Conservation (phyloP, 2,797 vertebrate genomes). For the Coranthus polyacanthus region DNA sequence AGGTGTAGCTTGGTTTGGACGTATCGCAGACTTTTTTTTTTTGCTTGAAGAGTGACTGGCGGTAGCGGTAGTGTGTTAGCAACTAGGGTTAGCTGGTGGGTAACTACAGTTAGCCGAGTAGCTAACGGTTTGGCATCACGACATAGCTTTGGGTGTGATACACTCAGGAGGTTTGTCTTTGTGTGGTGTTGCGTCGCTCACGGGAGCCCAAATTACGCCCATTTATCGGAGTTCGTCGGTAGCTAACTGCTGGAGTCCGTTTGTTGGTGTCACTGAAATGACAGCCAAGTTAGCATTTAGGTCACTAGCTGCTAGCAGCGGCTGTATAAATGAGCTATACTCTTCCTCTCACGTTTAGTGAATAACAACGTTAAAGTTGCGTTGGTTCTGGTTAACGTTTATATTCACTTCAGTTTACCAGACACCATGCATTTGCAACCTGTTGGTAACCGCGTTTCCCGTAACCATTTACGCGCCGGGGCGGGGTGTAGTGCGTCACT, state of each 20-base stretch:
- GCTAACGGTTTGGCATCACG: constrained; percentile 33
- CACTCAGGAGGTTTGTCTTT: not conserved
- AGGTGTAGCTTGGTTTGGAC: constrained; percentile 5
- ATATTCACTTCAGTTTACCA: not conserved
- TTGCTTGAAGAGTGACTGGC: not conserved
- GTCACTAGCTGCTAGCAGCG: not conserved
- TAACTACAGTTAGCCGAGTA: too few relatives aligned
- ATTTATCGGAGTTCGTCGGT: not conserved
- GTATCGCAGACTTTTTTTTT: constrained; percentile 1
- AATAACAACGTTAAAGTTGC: too few relatives aligned
- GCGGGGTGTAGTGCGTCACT: constrained; percentile 70
- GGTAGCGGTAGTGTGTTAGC: constrained; percentile 18
- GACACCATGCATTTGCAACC: constrained; percentile 57
- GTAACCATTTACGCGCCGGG: constrained; percentile 62
- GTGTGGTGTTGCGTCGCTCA: rapidly evolving
- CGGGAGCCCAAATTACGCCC: not conserved
- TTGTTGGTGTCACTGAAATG: too few relatives aligned
- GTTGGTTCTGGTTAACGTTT: not conserved
- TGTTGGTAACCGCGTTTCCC: constrained; percentile 71
- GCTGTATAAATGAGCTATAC: not conserved
- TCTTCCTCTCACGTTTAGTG: rapidly evolving
- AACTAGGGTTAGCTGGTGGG: constrained; percentile 8
- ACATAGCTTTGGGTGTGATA: not conserved
- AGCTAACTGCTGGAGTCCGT: too few relatives aligned
- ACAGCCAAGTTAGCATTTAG: not conserved